These are phyloP conservation scores for Vicugna pacos DNA, from an alignment of 2,113 vertebrate genomes.

Conservation along the genomic window DNA sequence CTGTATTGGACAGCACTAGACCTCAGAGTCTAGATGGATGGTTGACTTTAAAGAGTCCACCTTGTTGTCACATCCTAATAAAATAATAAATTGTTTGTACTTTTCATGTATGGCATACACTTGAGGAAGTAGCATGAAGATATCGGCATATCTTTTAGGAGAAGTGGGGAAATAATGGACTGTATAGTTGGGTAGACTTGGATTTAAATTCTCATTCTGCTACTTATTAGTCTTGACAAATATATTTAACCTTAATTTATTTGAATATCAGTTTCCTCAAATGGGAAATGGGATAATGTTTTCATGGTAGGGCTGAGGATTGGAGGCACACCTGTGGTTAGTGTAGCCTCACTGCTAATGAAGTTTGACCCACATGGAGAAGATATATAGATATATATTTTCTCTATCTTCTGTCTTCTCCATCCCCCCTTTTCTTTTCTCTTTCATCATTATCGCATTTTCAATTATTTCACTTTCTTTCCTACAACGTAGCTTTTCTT, in stretches of 20 bases:
- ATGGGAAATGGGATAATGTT: neutral
- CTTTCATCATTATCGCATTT: neutral
- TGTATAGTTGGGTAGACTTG: neutral
- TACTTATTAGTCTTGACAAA: neutral
- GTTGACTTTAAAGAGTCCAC: neutral
- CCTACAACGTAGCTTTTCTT: neutral
- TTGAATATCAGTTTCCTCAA: neutral
- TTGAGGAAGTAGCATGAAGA: neutral
- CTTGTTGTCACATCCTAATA: neutral
- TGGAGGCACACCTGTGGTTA: neutral
- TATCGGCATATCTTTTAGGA: neutral
- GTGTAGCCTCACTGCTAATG: accelerated
- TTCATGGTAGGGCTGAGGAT: neutral
- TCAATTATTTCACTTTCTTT: neutral
- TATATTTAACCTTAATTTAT: neutral
- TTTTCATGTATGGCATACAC: neutral
- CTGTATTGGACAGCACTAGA: neutral
- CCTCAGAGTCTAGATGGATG: neutral
- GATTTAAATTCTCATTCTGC: neutral
- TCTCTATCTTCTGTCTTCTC: neutral
- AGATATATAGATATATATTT: accelerated
- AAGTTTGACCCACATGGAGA: accelerated
- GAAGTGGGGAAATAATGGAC: neutral
- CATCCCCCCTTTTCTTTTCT: neutral
- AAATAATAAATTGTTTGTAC: neutral